These are phyloP conservation scores for Dendroctonus ponderosae DNA, from an alignment of 1,140 invertebrate species.

Conservation along the genomic window DNA sequence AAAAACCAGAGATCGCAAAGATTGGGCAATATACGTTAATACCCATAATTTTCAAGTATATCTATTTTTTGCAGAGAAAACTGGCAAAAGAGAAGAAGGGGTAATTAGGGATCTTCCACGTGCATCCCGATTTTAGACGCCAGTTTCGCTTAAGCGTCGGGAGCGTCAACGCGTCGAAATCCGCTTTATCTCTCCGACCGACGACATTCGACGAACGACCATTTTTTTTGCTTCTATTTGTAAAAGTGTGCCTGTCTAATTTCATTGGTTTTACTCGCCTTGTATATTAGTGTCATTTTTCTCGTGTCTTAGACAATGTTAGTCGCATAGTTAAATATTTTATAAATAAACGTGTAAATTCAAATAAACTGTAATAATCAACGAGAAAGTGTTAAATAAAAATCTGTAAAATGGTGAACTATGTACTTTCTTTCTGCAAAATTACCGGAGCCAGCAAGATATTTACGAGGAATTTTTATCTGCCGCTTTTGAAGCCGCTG, in stretches of 20 bases:
- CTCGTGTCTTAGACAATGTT: constrained; percentile 4
- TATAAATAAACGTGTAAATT: constrained; percentile 4
- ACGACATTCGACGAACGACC: constrained; percentile 8
- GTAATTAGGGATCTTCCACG: background rate
- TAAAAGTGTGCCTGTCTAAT: constrained; percentile 2
- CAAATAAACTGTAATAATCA: constrained; percentile 1
- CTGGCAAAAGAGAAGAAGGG: constrained; percentile 1
- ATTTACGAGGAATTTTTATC: constrained; percentile 79
- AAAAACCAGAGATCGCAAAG: background rate
- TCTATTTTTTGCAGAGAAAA: too few species aligned
- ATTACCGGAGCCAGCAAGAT: constrained; percentile 78
- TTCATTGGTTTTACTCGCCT: constrained; percentile 4
- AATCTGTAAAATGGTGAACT: constrained; percentile 44
- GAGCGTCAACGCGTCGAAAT: constrained; percentile 5
- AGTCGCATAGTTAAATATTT: constrained; percentile 4
- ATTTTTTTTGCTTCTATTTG: constrained; percentile 18
- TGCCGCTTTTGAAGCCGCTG: constrained; percentile 76
- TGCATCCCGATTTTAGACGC: constrained; percentile 2
- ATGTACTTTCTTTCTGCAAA: constrained; percentile 69
- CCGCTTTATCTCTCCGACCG: background rate
- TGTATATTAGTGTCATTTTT: constrained; percentile 8
- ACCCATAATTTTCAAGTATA: too few species aligned
- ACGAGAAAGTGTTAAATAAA: background rate
- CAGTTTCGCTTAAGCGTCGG: constrained; percentile 18
- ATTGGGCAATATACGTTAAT: background rate